Conservation (phyloP, 2,797 vertebrate genomes). For the Myotis planiceps region DNA sequence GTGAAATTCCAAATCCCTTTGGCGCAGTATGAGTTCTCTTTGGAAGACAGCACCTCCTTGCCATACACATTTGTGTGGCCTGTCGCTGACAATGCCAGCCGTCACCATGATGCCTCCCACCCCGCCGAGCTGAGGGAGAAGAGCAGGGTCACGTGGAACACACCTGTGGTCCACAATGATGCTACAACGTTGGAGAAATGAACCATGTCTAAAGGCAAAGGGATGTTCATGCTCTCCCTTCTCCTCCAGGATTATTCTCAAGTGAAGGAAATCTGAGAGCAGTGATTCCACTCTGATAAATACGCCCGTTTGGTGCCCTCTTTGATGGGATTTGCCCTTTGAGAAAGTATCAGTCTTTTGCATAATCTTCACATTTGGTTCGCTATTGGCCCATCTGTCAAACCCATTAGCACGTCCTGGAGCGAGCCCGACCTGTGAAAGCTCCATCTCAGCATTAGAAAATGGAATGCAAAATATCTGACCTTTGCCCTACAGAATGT, state of each 20-base stretch:
- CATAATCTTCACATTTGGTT: neutral
- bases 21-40: neutral
- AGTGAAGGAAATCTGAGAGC: neutral
- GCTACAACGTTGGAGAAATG: neutral
- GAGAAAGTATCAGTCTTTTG: neutral
- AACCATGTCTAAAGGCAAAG: neutral
- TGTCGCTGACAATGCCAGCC: no score
- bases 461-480: neutral
- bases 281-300: neutral
- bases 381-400: neutral
- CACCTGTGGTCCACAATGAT: fast-evolving
- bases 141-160: fast-evolving
- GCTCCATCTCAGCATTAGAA: neutral
- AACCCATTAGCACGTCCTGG: neutral
- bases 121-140: neutral
- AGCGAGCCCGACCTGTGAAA: no score
- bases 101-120: fast-evolving
- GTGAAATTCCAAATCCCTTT: neutral
- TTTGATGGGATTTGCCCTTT: neutral
- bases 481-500: neutral
- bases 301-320: no score
- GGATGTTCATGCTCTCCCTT: fast-evolving
- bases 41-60: neutral
- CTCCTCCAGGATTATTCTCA: neutral
- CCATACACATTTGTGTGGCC: fast-evolving